Conservation (phyloP, 2,113 vertebrate genomes). For the Podocnemis expansa region DNA sequence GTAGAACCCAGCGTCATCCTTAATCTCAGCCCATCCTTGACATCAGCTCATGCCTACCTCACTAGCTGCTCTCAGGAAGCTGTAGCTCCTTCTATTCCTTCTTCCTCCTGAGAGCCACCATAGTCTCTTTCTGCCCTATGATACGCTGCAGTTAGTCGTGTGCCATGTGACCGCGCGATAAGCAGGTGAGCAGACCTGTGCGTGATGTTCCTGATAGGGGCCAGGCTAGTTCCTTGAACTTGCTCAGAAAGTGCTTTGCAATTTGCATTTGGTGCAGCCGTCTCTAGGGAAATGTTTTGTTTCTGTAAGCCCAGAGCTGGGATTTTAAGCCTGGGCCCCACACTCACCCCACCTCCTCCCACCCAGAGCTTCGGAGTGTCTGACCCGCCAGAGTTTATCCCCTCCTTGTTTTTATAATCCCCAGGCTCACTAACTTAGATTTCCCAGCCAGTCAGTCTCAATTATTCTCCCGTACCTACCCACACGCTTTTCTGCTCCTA, state of each 20-base stretch:
- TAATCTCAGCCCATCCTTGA: background rate
- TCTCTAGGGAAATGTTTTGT: background rate
- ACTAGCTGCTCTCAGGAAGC: background rate
- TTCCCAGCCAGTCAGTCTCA: background rate
- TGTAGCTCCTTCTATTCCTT: background rate
- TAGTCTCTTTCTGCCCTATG: background rate
- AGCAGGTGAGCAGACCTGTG: background rate
- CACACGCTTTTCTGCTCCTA: background rate
- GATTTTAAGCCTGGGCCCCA: background rate
- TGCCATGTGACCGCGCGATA: background rate
- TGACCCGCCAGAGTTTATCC: conserved; percentile 1
- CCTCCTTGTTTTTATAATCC: conserved; percentile 22
- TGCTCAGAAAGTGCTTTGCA: background rate
- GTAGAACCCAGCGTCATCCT: background rate
- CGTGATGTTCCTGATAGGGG: background rate
- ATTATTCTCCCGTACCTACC: background rate
- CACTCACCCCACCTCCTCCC: background rate
- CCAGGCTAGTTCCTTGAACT: background rate
- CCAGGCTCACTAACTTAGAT: background rate
- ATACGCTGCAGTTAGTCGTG: background rate
- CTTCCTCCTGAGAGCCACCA: background rate
- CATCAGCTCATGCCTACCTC: background rate
- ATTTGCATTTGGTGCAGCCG: background rate
- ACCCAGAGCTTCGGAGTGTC: background rate
- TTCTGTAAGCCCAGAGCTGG: background rate